These are phyloP conservation scores for Megamerina dolium DNA, from an alignment of 2,888 invertebrate genomes.

Conservation along the genomic window DNA sequence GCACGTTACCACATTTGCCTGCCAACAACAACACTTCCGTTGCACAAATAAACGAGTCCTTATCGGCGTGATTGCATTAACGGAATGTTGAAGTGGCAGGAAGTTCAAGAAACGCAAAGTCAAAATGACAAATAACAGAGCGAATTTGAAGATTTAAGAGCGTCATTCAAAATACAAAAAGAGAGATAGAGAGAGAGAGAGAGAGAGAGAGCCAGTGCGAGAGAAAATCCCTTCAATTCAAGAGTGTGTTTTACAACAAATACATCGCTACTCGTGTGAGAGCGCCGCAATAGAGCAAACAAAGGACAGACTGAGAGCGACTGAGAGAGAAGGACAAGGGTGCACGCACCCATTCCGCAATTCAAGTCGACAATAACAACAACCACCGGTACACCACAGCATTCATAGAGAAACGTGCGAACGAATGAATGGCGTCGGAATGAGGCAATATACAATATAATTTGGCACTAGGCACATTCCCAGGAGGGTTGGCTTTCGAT, in stretches of 20 bases:
- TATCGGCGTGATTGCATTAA: constrained; percentile 45
- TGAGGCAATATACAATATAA: background rate
- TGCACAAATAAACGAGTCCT: constrained; percentile 24
- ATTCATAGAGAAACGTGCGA: background rate
- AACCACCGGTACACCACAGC: constrained; percentile 13
- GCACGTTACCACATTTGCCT: too few species aligned
- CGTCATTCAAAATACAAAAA: too few species aligned
- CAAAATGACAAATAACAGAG: too few species aligned
- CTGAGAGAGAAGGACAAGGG: background rate
- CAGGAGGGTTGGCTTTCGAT: constrained; percentile 28
- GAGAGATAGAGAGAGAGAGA: too few species aligned
- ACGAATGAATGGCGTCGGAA: constrained; percentile 16
- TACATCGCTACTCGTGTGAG: constrained; percentile 2
- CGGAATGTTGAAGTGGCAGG: constrained; percentile 36
- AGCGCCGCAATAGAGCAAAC: background rate
- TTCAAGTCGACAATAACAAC: constrained; percentile 16
- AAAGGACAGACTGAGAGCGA: constrained; percentile 7
- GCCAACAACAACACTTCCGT: constrained; percentile 11
- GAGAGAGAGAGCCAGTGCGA: too few species aligned
- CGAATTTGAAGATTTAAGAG: too few species aligned
- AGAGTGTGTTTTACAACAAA: too few species aligned
- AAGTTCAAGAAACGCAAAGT: constrained; percentile 15
- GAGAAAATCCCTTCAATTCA: too few species aligned
- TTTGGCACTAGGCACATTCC: constrained; percentile 20
- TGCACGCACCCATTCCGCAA: constrained; percentile 20